A percentile compares a stretch with the other conserved stretches of the same genome.
Evolutionary conservation across 2,888 invertebrate genomes (phyloP).

Genomic region (Diabrotica balteata): DNA sequence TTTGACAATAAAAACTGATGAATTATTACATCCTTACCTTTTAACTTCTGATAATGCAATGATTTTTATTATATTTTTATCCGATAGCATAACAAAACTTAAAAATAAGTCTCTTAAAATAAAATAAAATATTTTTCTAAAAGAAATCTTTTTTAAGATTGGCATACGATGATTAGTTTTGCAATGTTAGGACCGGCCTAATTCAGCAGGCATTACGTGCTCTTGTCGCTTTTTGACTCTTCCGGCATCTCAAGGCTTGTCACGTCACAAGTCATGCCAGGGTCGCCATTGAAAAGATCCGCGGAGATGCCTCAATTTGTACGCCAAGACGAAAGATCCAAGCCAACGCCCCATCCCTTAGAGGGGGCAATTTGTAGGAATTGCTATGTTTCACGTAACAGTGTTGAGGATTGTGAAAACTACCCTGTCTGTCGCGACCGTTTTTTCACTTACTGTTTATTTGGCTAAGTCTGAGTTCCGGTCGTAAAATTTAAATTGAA

Average conservation of each 20-base stretch:
- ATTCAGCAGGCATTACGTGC: conserved; percentile 36
- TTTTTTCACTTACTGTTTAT: not conserved
- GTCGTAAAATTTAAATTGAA: too few relatives aligned
- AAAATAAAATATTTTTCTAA: too few relatives aligned
- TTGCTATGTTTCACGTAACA: conserved; percentile 9
- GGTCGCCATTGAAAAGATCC: conserved; percentile 54
- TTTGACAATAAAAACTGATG: too few relatives aligned
- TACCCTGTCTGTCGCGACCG: conserved; percentile 1
- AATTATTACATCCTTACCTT: too few relatives aligned
- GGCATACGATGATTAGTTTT: not conserved
- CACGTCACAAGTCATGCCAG: conserved; percentile 54
- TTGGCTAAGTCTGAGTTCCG: too few relatives aligned
- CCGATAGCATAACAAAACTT: too few relatives aligned
- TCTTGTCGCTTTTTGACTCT: conserved; percentile 42
- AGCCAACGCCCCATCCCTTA: conserved; percentile 7
- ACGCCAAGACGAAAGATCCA: conserved; percentile 39
- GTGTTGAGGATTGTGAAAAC: conserved; percentile 4
- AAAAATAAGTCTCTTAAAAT: too few relatives aligned
- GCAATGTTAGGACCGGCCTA: conserved; percentile 23
- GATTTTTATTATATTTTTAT: too few relatives aligned
- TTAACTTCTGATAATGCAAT: too few relatives aligned
- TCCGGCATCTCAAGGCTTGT: conserved; percentile 46
- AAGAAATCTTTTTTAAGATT: too few relatives aligned
- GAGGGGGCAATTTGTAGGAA: conserved; percentile 8
- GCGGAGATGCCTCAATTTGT: conserved; percentile 58